Evolutionary conservation across 1,140 invertebrate genomes (phyloP).

Genomic region (Drosophila saltans): DNA sequence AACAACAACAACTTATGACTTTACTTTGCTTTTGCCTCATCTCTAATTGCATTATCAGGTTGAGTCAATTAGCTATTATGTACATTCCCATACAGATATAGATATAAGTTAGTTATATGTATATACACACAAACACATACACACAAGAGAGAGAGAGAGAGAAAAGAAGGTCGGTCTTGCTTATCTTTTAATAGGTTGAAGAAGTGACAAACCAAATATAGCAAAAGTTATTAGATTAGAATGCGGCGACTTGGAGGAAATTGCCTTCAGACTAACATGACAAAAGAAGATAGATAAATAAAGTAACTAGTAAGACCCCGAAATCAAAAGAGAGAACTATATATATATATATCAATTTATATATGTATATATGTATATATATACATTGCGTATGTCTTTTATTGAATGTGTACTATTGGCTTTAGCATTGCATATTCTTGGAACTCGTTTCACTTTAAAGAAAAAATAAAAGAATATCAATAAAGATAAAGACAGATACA

Average conservation of each 20-base stretch:
- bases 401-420: no score
- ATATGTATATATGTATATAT: background rate
- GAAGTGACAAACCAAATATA: slow-evolving; percentile 34
- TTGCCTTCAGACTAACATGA: slow-evolving; percentile 5
- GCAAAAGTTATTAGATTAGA: slow-evolving; percentile 65
- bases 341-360: background rate
- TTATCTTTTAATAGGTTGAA: slow-evolving; percentile 50
- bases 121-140: background rate
- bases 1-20: slow-evolving; percentile 10
- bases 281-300: slow-evolving; percentile 25
- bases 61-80: slow-evolving; percentile 67
- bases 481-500: background rate
- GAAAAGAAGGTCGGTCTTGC: slow-evolving; percentile 10
- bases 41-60: slow-evolving; percentile 72
- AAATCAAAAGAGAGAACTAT: background rate
- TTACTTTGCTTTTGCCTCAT: slow-evolving; percentile 30
- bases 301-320: background rate
- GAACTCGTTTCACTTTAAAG: no score
- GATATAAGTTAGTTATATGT: slow-evolving; percentile 10
- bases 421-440: no score
- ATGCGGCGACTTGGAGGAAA: slow-evolving; percentile 38
- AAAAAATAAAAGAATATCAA: no score
- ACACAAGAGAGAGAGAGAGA: background rate
- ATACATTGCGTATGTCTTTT: no score
- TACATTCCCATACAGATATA: slow-evolving; percentile 24